Base-by-base conservation (phyloP, 2,888 invertebrate species). In the Tetranychus truncatus region DNA sequence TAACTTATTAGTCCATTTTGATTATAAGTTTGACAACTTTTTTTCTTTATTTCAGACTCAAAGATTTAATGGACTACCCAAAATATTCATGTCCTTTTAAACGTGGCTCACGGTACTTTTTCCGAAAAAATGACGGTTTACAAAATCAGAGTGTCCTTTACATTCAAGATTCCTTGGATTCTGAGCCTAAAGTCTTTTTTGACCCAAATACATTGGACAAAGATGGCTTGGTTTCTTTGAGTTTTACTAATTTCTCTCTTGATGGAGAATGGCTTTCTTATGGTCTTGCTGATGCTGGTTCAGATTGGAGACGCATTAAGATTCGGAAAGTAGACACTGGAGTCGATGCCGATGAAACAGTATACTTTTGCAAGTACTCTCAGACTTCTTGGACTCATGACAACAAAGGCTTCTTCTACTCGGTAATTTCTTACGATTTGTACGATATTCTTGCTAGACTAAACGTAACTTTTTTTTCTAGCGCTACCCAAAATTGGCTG, bases 101-200 rank as follows among this genome's bases (percentile, higher is more conserved):
- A 80, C 87, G 90, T 80, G 96, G 95, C 4, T 85, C 88, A 78
- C 87, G 87, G 81, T 99, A 95, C 83, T 97, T 91, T 84, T 95
- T 91, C 84, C 91, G 88, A 80, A 89, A 89, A 85, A 99, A 99
- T 82, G 89, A 91, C 65, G 97, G 97, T 1, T 86, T 99, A 76
- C 97, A 99, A 84, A 96, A 99, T 84, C 97, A 99, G 83, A 91
- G 94, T 84, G 95, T 96, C 15, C 84, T 95, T 78, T 96, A 92
- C 84, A 89, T 92, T 45, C 92, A 92, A 86, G 89, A 91, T 80
- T 85, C 87, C 1, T 81, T 94, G 78, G 87, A 89, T 34, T 87
- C 87, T 45, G 90, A 93, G 81, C 87, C 90, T 11, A 86, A 85
- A 76, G 88, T 95, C 46, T 96, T 99, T 84, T 85, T 99, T n/a